Conservation (phyloP, 2,113 vertebrate genomes). For the Piprites chloris region DNA sequence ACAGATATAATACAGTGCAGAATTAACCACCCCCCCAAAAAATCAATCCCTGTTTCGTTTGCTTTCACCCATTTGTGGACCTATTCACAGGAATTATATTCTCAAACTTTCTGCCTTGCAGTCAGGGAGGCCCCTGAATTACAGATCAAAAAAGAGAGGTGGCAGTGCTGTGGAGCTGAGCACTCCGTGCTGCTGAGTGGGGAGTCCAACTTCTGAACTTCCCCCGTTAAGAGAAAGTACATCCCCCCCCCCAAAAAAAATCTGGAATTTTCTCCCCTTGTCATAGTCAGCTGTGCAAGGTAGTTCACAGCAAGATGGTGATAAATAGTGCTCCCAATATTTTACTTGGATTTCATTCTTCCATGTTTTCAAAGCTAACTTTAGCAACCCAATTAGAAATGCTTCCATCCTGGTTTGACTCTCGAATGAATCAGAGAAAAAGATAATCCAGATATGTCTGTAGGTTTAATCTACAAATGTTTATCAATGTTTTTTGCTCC, state of each 20-base stretch:
- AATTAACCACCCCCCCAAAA: neutral
- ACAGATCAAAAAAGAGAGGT: neutral
- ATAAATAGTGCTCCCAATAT: neutral
- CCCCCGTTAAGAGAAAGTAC: neutral
- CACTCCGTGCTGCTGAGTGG: neutral
- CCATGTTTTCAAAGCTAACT: neutral
- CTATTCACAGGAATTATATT: neutral
- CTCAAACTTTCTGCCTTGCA: neutral
- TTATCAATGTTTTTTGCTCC: neutral
- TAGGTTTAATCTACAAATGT: neutral
- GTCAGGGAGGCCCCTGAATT: neutral
- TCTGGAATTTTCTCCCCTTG: neutral
- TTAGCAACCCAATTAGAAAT: neutral
- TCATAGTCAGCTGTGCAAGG: neutral
- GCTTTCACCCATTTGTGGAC: neutral
- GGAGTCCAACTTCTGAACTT: neutral
- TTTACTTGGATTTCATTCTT: neutral
- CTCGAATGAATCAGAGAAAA: neutral
- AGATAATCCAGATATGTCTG: neutral
- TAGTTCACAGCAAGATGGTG: neutral
- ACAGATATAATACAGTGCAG: neutral
- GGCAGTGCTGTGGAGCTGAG: fast-evolving
- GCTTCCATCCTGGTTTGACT: neutral
- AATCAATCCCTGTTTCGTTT: neutral
- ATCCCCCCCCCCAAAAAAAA: fast-evolving